Percentiles rank a stretch among this genome's conserved stretches.
phyloP scores from a whole-genome alignment of 1,140 invertebrate species.

The Monomorium pharaonis region DNA sequence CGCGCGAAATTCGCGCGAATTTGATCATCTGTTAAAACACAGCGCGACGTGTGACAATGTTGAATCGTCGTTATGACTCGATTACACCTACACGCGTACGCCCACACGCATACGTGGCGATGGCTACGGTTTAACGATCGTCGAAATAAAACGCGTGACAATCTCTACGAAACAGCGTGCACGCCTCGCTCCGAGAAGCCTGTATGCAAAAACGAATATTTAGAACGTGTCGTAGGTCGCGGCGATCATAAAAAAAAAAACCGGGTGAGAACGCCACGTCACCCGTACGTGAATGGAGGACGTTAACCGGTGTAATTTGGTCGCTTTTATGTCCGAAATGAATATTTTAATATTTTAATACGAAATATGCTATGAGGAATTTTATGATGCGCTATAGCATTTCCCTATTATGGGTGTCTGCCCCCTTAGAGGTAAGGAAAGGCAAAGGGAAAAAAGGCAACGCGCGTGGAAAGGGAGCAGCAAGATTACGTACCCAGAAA shows the following conservation, averaged over 20 bases:
- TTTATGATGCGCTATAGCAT: slow-evolving; percentile 87
- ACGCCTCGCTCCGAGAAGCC: slow-evolving; percentile 29
- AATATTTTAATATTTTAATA: slow-evolving; percentile 85
- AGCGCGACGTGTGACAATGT: slow-evolving; percentile 18
- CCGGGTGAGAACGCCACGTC: slow-evolving; percentile 23
- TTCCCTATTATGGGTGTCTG: slow-evolving; percentile 81
- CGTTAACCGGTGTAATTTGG: slow-evolving; percentile 81
- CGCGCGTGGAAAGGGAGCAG: background rate
- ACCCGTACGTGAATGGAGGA: slow-evolving; percentile 78
- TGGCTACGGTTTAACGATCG: slow-evolving; percentile 31
- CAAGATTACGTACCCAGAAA: slow-evolving; percentile 24
- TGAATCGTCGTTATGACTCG: slow-evolving; percentile 24
- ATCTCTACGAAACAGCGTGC: slow-evolving; percentile 32
- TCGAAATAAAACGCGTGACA: slow-evolving; percentile 38
- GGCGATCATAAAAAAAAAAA: slow-evolving; percentile 63
- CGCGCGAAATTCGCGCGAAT: slow-evolving; percentile 20
- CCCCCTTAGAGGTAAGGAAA: slow-evolving; percentile 42
- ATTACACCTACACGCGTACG: background rate
- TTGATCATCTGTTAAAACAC: slow-evolving; percentile 31
- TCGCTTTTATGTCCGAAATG: slow-evolving; percentile 81
- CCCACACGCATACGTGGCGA: background rate
- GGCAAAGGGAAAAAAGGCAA: background rate
- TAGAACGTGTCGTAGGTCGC: slow-evolving; percentile 82
- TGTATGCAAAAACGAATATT: slow-evolving; percentile 72
- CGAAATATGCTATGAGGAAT: slow-evolving; percentile 86